Conservation (phyloP, 2,888 invertebrate species). For the Seira musarum region DNA sequence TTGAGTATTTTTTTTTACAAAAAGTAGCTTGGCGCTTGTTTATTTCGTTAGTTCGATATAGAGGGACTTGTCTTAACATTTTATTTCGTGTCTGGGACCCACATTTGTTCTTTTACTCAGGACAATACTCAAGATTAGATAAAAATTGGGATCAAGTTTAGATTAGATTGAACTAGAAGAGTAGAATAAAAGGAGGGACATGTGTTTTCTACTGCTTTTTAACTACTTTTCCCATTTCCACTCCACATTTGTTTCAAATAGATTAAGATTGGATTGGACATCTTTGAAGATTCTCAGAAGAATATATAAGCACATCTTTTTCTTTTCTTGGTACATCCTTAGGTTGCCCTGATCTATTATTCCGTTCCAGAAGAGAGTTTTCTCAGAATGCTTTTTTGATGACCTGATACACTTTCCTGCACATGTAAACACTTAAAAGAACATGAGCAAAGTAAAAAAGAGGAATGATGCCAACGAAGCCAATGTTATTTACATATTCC, state of each 20-base stretch:
- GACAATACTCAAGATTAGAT: no score
- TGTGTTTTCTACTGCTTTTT: constrained; percentile 3
- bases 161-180: not conserved
- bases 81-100: no score
- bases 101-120: no score
- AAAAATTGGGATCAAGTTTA: not conserved
- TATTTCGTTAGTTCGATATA: no score
- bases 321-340: no score
- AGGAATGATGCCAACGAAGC: not conserved
- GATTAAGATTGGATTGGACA: no score
- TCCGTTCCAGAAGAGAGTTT: not conserved
- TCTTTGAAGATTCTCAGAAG: no score
- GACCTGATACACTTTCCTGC: not conserved
- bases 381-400: not conserved
- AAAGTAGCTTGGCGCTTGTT: no score
- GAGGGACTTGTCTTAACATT: no score
- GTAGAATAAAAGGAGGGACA: not conserved
- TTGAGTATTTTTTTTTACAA: no score
- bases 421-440: not conserved
- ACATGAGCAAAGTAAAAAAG: not conserved
- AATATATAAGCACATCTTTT: no score
- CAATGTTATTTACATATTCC: not conserved
- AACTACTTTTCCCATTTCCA: not conserved
- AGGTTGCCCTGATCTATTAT: not conserved
- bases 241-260: not conserved